A percentile compares a stretch with the other conserved stretches of the same genome.
phyloP scores from a whole-genome alignment of 2,113 vertebrate species.

The Phycodurus eques region DNA sequence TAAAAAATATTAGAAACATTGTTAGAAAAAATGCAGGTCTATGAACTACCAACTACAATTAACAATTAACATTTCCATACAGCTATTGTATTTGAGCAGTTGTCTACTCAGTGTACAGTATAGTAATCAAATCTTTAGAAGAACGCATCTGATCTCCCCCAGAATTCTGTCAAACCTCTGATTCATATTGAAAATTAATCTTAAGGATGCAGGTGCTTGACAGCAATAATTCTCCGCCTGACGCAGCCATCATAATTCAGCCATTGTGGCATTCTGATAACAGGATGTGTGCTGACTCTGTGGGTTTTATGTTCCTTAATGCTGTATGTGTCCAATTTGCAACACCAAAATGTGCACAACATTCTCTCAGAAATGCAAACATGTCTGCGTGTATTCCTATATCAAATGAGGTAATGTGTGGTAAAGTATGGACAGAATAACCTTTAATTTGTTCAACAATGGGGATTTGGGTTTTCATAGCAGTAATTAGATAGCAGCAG shows the following conservation, averaged over 20 bases:
- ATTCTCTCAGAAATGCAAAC: background rate
- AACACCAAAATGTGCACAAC: background rate
- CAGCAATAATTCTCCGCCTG: slow-evolving; percentile 39
- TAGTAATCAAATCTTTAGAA: background rate
- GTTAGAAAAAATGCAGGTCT: no score
- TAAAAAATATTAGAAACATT: no score
- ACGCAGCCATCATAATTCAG: slow-evolving; percentile 33
- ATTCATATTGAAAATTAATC: slow-evolving; percentile 32
- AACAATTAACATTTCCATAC: background rate
- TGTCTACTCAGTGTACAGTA: background rate
- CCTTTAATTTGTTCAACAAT: background rate
- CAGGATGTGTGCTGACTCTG: slow-evolving; percentile 5
- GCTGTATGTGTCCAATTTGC: background rate
- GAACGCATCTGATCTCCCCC: slow-evolving; percentile 20
- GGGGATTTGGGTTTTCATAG: background rate
- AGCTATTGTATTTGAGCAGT: background rate
- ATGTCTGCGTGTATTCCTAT: background rate
- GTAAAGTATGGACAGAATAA: background rate
- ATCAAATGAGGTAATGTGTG: background rate
- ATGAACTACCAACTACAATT: no score
- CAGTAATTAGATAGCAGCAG: background rate
- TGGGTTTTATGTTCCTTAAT: background rate
- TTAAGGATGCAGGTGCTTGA: slow-evolving; percentile 5
- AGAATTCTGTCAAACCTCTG: slow-evolving; percentile 2
- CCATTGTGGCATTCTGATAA: slow-evolving; percentile 18